Percentiles rank a stretch among this genome's conserved stretches.
phyloP scores from a whole-genome alignment of 2,113 vertebrate species.

The Phrynosoma blainvillii region DNA sequence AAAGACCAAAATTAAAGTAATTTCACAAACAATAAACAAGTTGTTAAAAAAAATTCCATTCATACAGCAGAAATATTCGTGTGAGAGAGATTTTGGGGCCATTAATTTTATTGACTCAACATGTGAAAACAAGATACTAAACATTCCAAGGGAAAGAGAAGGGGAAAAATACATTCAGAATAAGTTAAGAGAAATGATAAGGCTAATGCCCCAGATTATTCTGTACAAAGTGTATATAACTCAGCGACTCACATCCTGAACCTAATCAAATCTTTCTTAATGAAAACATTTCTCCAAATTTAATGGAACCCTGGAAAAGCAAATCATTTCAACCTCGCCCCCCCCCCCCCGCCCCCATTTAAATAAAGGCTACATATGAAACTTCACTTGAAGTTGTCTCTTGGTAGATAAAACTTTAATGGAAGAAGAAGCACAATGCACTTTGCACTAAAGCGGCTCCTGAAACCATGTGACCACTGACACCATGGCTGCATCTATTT shows the following conservation, averaged over 20 bases:
- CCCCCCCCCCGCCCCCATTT: not conserved
- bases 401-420: not conserved
- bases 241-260: not conserved
- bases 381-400: not conserved
- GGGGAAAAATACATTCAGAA: not conserved
- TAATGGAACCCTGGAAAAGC: not conserved
- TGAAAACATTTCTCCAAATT: not conserved
- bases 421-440: not conserved
- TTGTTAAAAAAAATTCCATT: not conserved
- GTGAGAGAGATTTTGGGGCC: not conserved
- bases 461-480: not conserved
- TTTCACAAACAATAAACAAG: not conserved
- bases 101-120: not conserved
- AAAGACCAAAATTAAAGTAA: not conserved
- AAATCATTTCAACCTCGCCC: not conserved
- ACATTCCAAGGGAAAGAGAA: not conserved
- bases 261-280: not conserved
- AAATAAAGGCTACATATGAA: not conserved
- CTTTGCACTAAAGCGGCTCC: not conserved
- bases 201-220: not conserved
- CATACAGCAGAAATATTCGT: conserved; percentile 14
- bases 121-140: not conserved
- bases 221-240: not conserved
- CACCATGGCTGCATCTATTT: not conserved
- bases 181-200: not conserved